Base-by-base conservation (phyloP, 2,888 invertebrate species). In the Chrysolina oricalcia region DNA sequence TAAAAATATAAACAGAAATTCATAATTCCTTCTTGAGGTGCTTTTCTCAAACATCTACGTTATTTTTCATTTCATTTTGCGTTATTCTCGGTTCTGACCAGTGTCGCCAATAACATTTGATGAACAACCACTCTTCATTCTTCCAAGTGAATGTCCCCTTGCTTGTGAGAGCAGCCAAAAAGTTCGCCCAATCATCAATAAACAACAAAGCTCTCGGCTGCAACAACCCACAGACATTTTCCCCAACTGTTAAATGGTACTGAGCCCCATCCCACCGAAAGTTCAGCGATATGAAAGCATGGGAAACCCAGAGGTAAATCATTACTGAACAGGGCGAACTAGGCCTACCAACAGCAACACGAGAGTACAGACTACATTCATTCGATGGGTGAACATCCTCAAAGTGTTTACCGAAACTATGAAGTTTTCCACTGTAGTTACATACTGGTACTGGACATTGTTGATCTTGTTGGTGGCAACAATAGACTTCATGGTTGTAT, bases 121-220 rank as follows among this genome's bases (percentile, higher is more conserved):
- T 13, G 11, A 23, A 56, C 8, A 56, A 23, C 13, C 11, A 23
- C 13, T 56, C 23, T 23, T 56, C 56, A 13, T 15, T 23, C 23
- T 56, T 56, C 56, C 56, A 56, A 56, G 23, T 23, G 15, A 56
- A 56, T 13, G 56, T 8, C 11, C 13, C 10, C 9, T 56, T 21
- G 11, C 8, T 21, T 0, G 56, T 56, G 21, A 13, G 10, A 27
- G 23, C 13, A 23, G 56, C 56, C n/a, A 56, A 15, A 56, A 56
- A 56, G 21, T 56, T 56, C 2, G 23, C 11, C 56, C 56, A 56
- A 13, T 56, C 27, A 56, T 56, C 56, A 23, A 56, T 56, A 27
- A 56, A 56, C 4, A 56, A 6, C 56, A 56, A 15, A 27, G 23
- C 56, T 15, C 15, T 56, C 11, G 56, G 56, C 15, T n/a, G 21